Evolutionary conservation across 1,140 invertebrate genomes (phyloP), one percentile per base, ranked within the genome.

Genomic region (Alviniconcha marisindica): DNA sequence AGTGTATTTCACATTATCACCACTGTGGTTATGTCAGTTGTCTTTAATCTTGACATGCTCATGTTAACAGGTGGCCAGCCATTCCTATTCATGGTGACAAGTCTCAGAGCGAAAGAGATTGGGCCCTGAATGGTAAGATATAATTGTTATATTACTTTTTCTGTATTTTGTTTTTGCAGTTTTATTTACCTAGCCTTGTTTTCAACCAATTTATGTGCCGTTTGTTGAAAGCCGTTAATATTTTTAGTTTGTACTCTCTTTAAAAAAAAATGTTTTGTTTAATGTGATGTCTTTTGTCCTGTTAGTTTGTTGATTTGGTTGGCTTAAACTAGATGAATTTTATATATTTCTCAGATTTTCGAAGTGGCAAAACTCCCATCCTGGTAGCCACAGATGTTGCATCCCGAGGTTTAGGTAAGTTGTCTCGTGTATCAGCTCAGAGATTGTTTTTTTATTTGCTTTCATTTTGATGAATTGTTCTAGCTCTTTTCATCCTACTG

Each of bases 321-420:
- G n/a, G n/a, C n/a, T n/a, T n/a, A n/a, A n/a, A n/a, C n/a, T n/a
- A n/a, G n/a, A n/a, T 31, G 18, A 36, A 21, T 28, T 71, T 38
- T 86, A 0, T 40, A 28, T 31, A 33, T 89, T 96, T 86, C n/a
- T n/a, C 94, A 90, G 98, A 99, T 93, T 99, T 99, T 94, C 96
- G 98, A 88, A 95, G 95, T 90, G 98, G 98, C 86, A 96, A 96
- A 92, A 96, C 96, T 74, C 97, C 96, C 81, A 99, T 99, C 90
- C 94, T 99, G 81, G 97, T 99, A 71, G 99, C 99, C 84, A 99
- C 99, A 48, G 99, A 99, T 94, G 99, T 99, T 87, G 99, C 99
- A 77, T 98, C 98, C 31, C 95, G 99, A 90, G 99, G 99, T 86
- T 95, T 99, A 94, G 98, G 98, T 99, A 95, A 96, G 97, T 91